Evolutionary conservation across 2,797 vertebrate species (phyloP), one percentile per base, ranked within the genome.

Genomic region (Crenuchus spilurus): DNA sequence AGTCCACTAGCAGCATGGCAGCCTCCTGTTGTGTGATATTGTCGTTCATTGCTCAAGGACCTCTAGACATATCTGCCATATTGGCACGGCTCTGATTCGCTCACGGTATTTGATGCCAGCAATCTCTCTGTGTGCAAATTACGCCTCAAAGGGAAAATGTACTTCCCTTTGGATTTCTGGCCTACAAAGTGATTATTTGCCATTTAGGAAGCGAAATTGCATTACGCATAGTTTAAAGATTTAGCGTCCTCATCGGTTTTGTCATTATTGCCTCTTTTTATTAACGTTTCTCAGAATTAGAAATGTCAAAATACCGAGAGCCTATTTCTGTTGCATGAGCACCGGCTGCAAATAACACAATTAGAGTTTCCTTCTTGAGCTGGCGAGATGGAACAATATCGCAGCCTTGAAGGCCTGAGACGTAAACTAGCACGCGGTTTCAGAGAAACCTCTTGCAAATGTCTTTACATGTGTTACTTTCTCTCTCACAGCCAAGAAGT

Each of bases 401-500:
- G 16, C 16, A 48, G 18, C 39, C 48, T 70, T 65, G 63, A 60
- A 78, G 60, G 52, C 13, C 14, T 69, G 18, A 42, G 20, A 22
- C 37, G 46, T 61, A 39, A 49, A 48, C 48, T 30, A 48, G 16
- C 61, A 11, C 37, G 6, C 2, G 16, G 16, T 11, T 42, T 44
- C 22, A 14, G 2, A 41, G 35, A 28, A 41, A 65, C 35, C 13
- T 5, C 24, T 49, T 35, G 24, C 80, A 22, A 73, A 66, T 37
- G 22, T 54, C 24, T 51, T 37, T 72, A 61, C 26, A 67, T 73
- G 10, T 75, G 24, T 52, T 31, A 1, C 18, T 71, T 71, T 84
- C 80, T 83, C 84, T 74, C 82, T 86, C 88, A 1, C 89, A 99
- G 98, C 96, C 76, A 97, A 92, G 87, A 96, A 95, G 80, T 95